Percentiles rank a stretch among this genome's conserved stretches.
These are phyloP conservation scores for Drosophila simulans DNA, from an alignment of 1,140 invertebrate species.

Conservation along the genomic window DNA sequence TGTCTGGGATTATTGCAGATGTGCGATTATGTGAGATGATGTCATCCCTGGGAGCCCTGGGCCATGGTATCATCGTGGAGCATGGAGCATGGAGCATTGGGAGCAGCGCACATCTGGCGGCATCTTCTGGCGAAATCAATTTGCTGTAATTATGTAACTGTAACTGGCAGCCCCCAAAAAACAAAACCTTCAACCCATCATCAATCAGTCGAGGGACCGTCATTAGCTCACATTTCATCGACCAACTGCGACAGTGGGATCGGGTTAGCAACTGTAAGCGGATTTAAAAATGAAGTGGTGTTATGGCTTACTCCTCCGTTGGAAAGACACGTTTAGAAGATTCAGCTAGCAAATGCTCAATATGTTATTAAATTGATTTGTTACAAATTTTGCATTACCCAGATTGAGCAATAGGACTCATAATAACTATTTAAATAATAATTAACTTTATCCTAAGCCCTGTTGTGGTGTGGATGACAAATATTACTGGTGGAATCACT, in stretches of 20 bases:
- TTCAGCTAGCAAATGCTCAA: no score
- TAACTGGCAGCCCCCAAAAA: conserved; percentile 35
- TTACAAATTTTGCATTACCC: background rate
- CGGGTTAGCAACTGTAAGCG: background rate
- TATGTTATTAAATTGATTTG: no score
- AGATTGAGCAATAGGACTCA: no score
- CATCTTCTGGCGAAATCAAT: conserved; percentile 58
- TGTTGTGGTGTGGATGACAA: background rate
- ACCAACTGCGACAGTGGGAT: conserved; percentile 8
- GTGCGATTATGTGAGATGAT: conserved; percentile 34
- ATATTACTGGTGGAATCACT: background rate
- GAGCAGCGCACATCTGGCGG: conserved; percentile 51
- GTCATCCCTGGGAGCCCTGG: conserved; percentile 36
- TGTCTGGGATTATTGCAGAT: conserved; percentile 35
- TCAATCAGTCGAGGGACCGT: conserved; percentile 43
- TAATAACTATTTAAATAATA: no score
- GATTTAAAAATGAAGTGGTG: background rate
- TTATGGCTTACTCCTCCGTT: background rate
- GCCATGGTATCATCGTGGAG: conserved; percentile 12
- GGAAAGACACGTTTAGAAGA: background rate
- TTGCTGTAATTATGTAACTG: conserved; percentile 69
- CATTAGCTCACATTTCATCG: conserved; percentile 34
- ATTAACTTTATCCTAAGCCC: no score
- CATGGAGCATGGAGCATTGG: conserved; percentile 33
- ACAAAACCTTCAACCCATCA: conserved; percentile 3